phyloP scores from a whole-genome alignment of 2,888 invertebrate genomes.

The Xestia sexstrigata region DNA sequence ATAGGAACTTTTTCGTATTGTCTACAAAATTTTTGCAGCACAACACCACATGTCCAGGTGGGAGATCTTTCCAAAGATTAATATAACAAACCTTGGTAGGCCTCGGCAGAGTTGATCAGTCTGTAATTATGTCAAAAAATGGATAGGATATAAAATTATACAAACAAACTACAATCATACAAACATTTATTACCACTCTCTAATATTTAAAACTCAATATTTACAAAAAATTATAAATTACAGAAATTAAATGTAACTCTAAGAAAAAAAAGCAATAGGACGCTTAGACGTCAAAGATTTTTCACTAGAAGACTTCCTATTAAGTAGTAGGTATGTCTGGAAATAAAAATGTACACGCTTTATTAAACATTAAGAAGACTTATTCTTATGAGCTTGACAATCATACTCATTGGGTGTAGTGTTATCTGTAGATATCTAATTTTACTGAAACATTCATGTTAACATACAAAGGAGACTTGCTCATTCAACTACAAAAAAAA shows the following conservation, averaged over 20 bases:
- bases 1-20: too few species aligned
- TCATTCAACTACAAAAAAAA: too few species aligned
- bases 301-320: too few species aligned
- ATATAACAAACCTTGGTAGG: neutral
- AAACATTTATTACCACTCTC: neutral
- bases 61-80: neutral
- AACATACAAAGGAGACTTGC: neutral
- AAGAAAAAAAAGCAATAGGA: neutral
- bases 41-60: neutral
- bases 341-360: neutral
- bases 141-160: neutral
- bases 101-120: neutral
- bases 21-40: too few species aligned
- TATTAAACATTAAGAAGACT: too few species aligned
- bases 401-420: too few species aligned
- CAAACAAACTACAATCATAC: neutral
- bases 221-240: neutral
- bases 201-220: neutral
- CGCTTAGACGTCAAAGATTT: too few species aligned
- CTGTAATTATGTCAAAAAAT: too few species aligned
- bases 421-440: too few species aligned
- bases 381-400: too few species aligned
- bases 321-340: neutral
- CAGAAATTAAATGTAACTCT: neutral
- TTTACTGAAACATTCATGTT: neutral